Evolutionary conservation across 2,797 vertebrate species (phyloP).

Genomic region (Morus bassanus): DNA sequence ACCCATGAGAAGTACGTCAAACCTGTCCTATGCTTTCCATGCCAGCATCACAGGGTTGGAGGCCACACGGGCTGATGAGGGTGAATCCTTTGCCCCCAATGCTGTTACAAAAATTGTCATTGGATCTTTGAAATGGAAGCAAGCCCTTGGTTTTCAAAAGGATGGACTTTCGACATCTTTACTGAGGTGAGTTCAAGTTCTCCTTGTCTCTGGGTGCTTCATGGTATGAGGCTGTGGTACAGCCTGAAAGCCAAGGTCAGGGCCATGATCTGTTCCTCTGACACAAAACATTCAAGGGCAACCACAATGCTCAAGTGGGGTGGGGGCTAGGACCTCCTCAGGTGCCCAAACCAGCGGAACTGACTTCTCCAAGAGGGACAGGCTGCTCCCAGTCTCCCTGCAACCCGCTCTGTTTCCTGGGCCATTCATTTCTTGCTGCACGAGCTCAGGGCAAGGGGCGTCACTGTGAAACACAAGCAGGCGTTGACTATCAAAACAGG

Average conservation of each 20-base stretch:
- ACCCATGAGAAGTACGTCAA: background rate
- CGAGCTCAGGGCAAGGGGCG: background rate
- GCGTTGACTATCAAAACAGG: rapidly evolving
- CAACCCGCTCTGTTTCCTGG: background rate
- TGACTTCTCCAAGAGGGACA: background rate
- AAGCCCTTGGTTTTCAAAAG: background rate
- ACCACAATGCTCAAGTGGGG: background rate
- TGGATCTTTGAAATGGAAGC: background rate
- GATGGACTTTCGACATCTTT: background rate
- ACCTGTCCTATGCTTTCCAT: background rate
- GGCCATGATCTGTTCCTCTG: background rate
- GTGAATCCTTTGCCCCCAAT: background rate
- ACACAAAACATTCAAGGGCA: background rate
- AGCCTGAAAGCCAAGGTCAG: background rate
- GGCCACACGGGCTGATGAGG: background rate
- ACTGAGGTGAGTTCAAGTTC: background rate
- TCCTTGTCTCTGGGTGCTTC: background rate
- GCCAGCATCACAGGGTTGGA: background rate
- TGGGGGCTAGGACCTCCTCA: background rate
- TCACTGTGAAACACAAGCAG: background rate
- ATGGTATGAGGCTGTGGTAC: background rate
- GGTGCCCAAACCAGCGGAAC: background rate
- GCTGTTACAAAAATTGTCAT: background rate
- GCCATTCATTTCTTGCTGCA: background rate
- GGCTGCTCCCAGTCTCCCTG: background rate